Evolutionary conservation across 2,888 invertebrate genomes (phyloP).

Genomic region (Rotaria sp.): DNA sequence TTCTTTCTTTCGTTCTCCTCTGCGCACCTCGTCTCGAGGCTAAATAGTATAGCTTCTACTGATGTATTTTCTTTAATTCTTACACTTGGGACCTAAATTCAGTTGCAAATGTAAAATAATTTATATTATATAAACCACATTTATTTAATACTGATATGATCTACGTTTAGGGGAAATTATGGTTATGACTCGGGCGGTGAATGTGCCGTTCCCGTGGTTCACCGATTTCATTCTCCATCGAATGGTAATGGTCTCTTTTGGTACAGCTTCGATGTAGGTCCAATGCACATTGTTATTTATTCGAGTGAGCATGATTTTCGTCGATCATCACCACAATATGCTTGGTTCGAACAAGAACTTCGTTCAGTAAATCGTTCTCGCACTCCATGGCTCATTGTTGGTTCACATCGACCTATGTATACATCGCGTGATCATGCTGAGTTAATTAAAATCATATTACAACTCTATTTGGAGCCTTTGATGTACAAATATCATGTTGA

Average conservation of each 20-base stretch:
- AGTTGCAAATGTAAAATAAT: no score
- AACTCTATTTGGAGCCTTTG: background rate
- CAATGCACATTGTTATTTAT: background rate
- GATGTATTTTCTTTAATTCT: no score
- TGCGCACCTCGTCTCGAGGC: no score
- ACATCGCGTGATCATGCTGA: background rate
- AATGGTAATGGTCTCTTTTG: background rate
- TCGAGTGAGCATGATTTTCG: background rate
- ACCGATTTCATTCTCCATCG: background rate
- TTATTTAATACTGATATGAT: no score
- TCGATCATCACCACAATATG: background rate
- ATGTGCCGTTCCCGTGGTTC: no score
- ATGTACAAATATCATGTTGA: background rate
- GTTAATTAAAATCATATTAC: background rate
- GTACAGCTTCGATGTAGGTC: background rate
- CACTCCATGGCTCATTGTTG: background rate
- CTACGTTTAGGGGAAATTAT: no score
- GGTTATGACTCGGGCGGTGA: no score
- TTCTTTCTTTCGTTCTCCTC: no score
- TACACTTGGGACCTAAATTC: no score
- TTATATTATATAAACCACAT: no score
- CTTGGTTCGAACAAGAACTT: background rate
- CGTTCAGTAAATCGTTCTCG: background rate
- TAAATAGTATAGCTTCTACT: no score
- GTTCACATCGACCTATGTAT: constrained; percentile 36